Evolutionary conservation across 2,888 invertebrate genomes (phyloP), one percentile per base, ranked within the genome.

Genomic region (Lumbricus terrestris): DNA sequence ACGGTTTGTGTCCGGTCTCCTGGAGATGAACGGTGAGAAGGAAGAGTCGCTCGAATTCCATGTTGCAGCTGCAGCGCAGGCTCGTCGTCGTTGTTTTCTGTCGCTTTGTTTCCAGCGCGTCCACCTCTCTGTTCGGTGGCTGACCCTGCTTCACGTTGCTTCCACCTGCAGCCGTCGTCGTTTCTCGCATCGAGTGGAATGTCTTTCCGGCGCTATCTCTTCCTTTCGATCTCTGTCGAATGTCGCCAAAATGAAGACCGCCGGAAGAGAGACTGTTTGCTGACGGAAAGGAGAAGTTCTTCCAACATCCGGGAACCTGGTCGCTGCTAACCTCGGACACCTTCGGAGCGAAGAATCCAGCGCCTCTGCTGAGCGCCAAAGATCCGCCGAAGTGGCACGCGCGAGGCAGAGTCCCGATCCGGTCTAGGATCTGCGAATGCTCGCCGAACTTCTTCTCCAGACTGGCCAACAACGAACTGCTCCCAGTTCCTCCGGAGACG

Each of bases 1-100:
- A 96, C 54, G 99, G 98, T 93, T 98, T 96, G 89, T 98, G 98
- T 97, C 98, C 98, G 29, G 98, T 98, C 95, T 98, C 98, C 95
- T 95, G 95, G 91, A 95, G 93, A 91, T 95, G 95, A 23, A 94
- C 92, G 90, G 94, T 94, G 29, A 95, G 92, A 11, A 93, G 93
- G 90, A 94, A 94, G 29, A 95, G 92, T 42, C 93, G 93, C 90
- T 92, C 93, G 92, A 93, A 95, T 34, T 91, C 89, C 82, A 91
- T 89, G 33, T 91, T 89, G 88, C 91, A 91, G 38, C 88, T 88
- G 89, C 91, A 91, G 4, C 69, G 54, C 29, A 88, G 89, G 83
- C 88, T 90, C 20, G 90, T 90, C 20, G n/a, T n/a, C n/a, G n/a
- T n/a, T n/a, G n/a, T 35, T 16, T 33, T 35, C 35, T 91, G 90